These are phyloP conservation scores for Trogon melanurus DNA, from an alignment of 2,113 vertebrate genomes.

Conservation along the genomic window DNA sequence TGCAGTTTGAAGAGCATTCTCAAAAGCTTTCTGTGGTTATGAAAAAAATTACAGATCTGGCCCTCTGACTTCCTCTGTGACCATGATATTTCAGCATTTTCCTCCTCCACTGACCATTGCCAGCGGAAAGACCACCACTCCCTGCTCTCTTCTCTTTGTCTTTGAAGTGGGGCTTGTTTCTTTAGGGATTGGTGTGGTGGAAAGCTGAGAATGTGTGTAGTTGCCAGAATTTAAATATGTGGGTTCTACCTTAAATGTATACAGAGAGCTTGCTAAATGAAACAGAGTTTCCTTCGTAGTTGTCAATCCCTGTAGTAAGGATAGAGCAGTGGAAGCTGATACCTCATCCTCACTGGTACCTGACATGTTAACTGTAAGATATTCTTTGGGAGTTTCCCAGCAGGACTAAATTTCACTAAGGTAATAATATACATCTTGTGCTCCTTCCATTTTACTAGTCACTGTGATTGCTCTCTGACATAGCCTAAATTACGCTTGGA, in stretches of 20 bases:
- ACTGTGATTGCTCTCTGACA: neutral
- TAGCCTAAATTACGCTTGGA: neutral
- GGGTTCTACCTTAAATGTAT: neutral
- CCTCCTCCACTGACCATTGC: neutral
- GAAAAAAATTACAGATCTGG: neutral
- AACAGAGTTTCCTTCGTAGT: neutral
- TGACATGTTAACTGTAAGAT: neutral
- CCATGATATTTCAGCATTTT: rapidly evolving
- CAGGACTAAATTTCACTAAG: neutral
- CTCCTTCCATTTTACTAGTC: neutral
- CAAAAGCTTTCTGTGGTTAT: neutral
- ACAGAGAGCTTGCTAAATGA: neutral
- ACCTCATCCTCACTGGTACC: neutral
- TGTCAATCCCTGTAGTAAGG: neutral
- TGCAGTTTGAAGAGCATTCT: neutral
- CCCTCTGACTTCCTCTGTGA: neutral
- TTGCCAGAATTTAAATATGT: neutral
- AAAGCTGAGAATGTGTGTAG: neutral
- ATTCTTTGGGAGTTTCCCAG: neutral
- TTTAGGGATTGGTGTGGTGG: neutral
- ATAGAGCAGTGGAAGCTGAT: neutral
- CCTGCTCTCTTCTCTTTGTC: neutral
- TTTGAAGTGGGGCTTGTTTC: neutral
- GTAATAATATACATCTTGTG: neutral
- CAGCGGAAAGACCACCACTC: neutral